phyloP scores from a whole-genome alignment of 2,888 invertebrate genomes.

The Drosophila koepferae region DNA sequence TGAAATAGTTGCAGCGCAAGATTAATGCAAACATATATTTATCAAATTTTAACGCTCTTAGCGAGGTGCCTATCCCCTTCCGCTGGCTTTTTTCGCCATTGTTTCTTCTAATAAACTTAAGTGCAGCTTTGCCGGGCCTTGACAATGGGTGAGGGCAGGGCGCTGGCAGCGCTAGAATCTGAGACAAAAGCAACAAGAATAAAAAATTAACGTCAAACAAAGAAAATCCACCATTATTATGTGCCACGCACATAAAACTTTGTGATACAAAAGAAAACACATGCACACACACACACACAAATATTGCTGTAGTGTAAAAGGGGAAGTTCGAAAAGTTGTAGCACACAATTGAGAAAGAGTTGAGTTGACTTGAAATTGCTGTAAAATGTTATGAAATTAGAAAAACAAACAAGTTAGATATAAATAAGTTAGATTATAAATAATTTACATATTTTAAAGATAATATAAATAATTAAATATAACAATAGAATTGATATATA shows the following conservation, averaged over 20 bases:
- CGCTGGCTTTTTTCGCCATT: slow-evolving; percentile 34
- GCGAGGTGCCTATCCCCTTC: slow-evolving; percentile 9
- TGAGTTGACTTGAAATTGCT: not conserved
- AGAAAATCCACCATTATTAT: slow-evolving; percentile 83
- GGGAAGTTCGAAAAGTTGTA: slow-evolving; percentile 39
- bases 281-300: slow-evolving; percentile 14
- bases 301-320: not conserved
- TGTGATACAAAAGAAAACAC: slow-evolving; percentile 47
- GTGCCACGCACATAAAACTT: slow-evolving; percentile 78
- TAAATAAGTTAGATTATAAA: not conserved
- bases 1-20: slow-evolving; percentile 67
- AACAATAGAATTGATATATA: no score
- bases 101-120: slow-evolving; percentile 79
- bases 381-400: not conserved
- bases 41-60: slow-evolving; percentile 68
- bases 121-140: slow-evolving; percentile 63
- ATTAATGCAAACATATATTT: slow-evolving; percentile 70
- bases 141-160: not conserved
- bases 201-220: slow-evolving; percentile 82
- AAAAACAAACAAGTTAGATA: not conserved
- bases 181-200: slow-evolving; percentile 70
- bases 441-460: no score
- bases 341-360: not conserved
- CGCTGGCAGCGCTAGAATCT: slow-evolving; percentile 43
- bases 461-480: no score